Evolutionary conservation across 2,888 invertebrate genomes (phyloP).

Genomic region (Xanthia togata): DNA sequence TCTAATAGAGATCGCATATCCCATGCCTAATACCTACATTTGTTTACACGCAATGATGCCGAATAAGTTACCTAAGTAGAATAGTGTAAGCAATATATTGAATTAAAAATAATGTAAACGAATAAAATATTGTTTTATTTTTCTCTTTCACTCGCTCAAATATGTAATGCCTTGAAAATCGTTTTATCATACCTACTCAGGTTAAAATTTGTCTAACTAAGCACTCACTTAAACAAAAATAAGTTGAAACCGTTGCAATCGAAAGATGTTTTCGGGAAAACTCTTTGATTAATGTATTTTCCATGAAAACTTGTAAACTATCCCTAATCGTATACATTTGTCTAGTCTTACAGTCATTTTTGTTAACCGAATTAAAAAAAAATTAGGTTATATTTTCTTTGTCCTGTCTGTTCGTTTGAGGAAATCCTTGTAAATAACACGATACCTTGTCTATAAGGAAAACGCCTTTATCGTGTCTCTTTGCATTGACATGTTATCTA

Average conservation of each 20-base stretch:
- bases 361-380: neutral
- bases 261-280: constrained; percentile 19
- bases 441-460: constrained; percentile 36
- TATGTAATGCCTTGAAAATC: neutral
- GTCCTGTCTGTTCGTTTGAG: constrained; percentile 23
- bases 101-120: neutral
- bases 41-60: no score
- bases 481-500: neutral
- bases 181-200: neutral
- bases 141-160: constrained; percentile 2
- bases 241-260: neutral
- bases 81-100: neutral
- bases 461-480: constrained; percentile 24
- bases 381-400: constrained; percentile 12
- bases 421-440: constrained; percentile 31
- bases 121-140: neutral
- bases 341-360: neutral
- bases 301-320: constrained; percentile 33
- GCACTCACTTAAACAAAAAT: constrained; percentile 22
- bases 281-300: constrained; percentile 25
- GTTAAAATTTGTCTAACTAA: neutral
- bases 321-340: neutral
- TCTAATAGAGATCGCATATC: no score
- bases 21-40: no score
- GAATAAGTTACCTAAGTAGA: neutral